Evolutionary conservation across 92 coral and sea anemone genomes (phyloP), one percentile per base, ranked within the genome.

Genomic region (Porites rus): DNA sequence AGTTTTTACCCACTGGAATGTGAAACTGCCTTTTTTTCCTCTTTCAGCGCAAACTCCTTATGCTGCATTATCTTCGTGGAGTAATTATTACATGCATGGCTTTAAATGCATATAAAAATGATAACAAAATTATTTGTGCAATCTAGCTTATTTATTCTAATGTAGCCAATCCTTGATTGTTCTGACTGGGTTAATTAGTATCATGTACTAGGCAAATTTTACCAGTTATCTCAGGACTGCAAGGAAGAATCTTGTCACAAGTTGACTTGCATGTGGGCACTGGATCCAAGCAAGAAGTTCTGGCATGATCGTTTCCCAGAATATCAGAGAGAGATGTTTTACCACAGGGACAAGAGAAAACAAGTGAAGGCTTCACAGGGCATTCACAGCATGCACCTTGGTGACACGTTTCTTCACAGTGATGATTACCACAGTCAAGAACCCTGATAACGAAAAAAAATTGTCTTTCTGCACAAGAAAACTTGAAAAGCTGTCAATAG

Each of bases 381-480:
- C 99, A 97, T 62, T 85, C 82, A 12, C 43, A 56, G 51, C 99
- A 97, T 19, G 50, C 65, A 20, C 96, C 93, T 54, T 76, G 86
- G 83, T 97, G 99, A 69, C 99, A 97, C 38, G 90, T 85, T 62
- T 88, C 63, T 66, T 95, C 86, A 75, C 99, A 97, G 67, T 77
- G 58, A 82, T 97, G 99, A 79, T 97, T 95, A 7, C 96, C 98
- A 82, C 99, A 97, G 82, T 97, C 99, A 58, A 97, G 92, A 77
- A 80, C 24, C 84, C 98, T 96, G 20, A 14, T 76, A 81, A 16
- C 1, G 22, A 38, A 38, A 38, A 38, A 38, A 38, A 38, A 38
- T 4, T 38, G 46, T 38, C 2, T 38, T 4, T 38, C 46, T 38
- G 46, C 6, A 38, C 46, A 38, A 4, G 46, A 3, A 38, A 38